phyloP scores from a whole-genome alignment of 2,888 invertebrate genomes.

The Nesidiocoris tenuis region DNA sequence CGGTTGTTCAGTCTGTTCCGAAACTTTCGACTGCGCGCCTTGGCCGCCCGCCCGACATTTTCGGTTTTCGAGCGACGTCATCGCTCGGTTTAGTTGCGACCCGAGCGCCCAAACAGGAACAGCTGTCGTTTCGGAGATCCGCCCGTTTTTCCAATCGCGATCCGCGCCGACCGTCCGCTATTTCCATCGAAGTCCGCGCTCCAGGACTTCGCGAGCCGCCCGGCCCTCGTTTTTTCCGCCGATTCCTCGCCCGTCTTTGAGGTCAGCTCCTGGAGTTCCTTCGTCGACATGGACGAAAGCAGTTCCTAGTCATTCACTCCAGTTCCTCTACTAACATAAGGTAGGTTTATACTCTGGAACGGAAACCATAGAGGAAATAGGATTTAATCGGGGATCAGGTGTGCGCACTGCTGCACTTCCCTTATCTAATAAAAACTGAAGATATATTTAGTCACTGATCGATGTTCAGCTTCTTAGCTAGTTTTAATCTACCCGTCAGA shows the following conservation, averaged over 20 bases:
- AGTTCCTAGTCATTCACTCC: no score
- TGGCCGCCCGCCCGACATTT: background rate
- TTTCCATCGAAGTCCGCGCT: background rate
- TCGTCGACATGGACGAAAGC: no score
- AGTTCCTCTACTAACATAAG: no score
- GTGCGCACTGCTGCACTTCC: no score
- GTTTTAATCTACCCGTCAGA: no score
- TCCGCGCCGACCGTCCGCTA: background rate
- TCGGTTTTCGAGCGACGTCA: background rate
- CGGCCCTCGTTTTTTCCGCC: background rate
- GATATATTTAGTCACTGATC: no score
- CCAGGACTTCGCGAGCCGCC: no score
- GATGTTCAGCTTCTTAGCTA: no score
- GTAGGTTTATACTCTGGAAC: no score
- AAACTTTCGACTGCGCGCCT: background rate
- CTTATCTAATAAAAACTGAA: no score
- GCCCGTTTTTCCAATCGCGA: background rate
- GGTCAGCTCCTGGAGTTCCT: background rate
- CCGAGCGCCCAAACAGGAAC: background rate
- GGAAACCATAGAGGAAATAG: no score
- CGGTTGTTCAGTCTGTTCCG: background rate
- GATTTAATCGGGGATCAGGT: no score
- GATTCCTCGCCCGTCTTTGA: background rate
- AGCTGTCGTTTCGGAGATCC: background rate
- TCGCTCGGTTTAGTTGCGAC: background rate